These are phyloP conservation scores for Dolichotis patagonum DNA, from an alignment of 2,113 vertebrate genomes.

Conservation along the genomic window DNA sequence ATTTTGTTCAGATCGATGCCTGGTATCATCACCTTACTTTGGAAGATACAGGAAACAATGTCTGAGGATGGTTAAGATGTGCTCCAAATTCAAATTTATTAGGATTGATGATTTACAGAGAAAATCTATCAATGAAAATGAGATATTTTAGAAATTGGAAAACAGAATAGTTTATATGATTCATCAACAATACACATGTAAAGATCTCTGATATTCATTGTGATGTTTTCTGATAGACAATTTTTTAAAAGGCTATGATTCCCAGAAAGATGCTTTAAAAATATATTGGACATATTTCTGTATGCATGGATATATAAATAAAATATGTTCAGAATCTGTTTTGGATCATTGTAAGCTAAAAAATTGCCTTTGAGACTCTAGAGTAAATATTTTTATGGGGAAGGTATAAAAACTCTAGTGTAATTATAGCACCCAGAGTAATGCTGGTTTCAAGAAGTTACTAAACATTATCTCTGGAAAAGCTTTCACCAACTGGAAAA, in stretches of 20 bases:
- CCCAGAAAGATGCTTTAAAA: slow-evolving; percentile 42
- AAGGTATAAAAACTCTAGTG: slow-evolving; percentile 49
- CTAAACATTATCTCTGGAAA: slow-evolving; percentile 50
- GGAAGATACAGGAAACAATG: not conserved
- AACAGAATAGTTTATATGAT: not conserved
- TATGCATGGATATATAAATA: slow-evolving; percentile 67
- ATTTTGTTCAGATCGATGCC: not conserved
- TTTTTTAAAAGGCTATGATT: slow-evolving; percentile 31
- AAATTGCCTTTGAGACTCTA: slow-evolving; percentile 4
- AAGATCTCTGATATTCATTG: slow-evolving; percentile 25
- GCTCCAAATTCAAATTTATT: not conserved
- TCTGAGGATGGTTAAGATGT: not conserved
- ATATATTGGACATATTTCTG: slow-evolving; percentile 36
- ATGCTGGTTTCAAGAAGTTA: slow-evolving; percentile 67
- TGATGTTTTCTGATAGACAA: slow-evolving; percentile 57
- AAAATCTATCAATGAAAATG: not conserved
- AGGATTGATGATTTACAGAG: not conserved
- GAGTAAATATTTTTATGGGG: slow-evolving; percentile 68
- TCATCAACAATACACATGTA: slow-evolving; percentile 11
- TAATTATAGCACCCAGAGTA: slow-evolving; percentile 66
- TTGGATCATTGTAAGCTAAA: slow-evolving; percentile 63
- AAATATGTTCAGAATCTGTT: slow-evolving; percentile 65
- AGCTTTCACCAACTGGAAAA: slow-evolving; percentile 1
- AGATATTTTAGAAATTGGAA: slow-evolving; percentile 11
- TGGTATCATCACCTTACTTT: not conserved